Evolutionary conservation across 2,888 invertebrate species (phyloP), one percentile per base, ranked within the genome.

Genomic region (Zaprionus obscuricornis): DNA sequence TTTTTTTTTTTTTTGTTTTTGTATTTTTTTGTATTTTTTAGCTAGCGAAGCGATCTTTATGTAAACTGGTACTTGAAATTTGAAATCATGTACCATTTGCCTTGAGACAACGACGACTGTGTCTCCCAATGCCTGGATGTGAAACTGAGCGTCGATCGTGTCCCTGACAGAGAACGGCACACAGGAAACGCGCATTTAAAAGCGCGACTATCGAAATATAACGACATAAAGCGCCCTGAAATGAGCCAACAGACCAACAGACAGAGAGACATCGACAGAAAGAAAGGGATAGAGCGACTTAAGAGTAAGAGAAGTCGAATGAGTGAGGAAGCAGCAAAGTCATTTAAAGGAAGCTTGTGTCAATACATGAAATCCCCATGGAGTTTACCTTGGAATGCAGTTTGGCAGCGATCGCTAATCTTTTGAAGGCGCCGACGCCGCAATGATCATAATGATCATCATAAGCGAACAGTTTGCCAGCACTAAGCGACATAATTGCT

Each of bases 1-100:
- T 57, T 36, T 43, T 13, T 0, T 20, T 39, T 46, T 17, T 43
- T 3, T 50, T 47, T 26, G 57, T 66, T 69, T n/a, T n/a, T n/a
- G n/a, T n/a, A n/a, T n/a, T n/a, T 37, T 57, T 36, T 43, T 13
- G 0, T 20, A 33, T 46, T 17, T 43, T 3, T 50, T 47, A 27
- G 57, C 69, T 69, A 65, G 85, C 66, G 42, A 29, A 62, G 49
- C 46, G 63, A 63, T 60, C 57, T 72, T 83, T 77, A 79, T 79
- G 78, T 83, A 81, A 81, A 81, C 81, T 82, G 86, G 81, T 86
- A 82, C 81, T 82, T 86, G 85, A 82, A 86, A 86, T 86, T 86
- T 82, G 85, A 82, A 82, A 86, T 86, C 81, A 82, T 82, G 81
- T 82, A 82, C 81, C 81, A 82, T 82, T 82, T 82, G 85, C 81